Base-by-base conservation (phyloP, 2,113 vertebrate species). In the Bagarius yarrelli region DNA sequence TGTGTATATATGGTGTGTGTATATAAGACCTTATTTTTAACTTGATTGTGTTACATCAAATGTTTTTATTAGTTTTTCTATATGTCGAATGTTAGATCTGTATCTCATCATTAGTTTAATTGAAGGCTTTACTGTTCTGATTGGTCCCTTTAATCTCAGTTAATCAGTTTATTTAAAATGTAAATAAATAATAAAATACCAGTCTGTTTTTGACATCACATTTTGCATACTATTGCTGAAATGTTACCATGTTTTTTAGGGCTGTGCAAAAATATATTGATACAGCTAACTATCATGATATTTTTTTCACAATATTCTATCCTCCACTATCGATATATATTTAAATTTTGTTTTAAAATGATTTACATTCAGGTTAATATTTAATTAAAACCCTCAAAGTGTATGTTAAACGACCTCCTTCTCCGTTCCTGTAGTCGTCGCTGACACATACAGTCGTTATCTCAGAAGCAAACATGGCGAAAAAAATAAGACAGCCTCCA, bases 1-100 rank as follows among this genome's bases (percentile, higher is more conserved):
- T 98, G 59, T 63, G 71, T 75, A 47, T 59, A 13, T 66, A 44
- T 27, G 47, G 57, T 40, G 76, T 53, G 55, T 14, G 74, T 72
- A 30, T 74, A 44, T 66, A 69, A 47, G 70, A 82, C 63, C 11
- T 66, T 66, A 47, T 47, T 47, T 47, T 47, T 47, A 8, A 40
- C 3, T 36, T 66, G 15, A 6, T 50, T 14, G 8, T 19, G 40
- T 50, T 50, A 27, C 13, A 25, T 50, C 40, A 50, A 9, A 40
- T 23, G 9, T 64, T 36, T 27, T 32, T 32, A 32, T 32, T 19
- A 40, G 2, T 6, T 70, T 47, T 70, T 70, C 40, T 47, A 25
- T 16, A 14, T 50, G 25, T 16, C n/a, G 16, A n/a, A 69, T 11
- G 30, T 19, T 70, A 25, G 66, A 12, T 25, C 47, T 70, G 66